Percentiles rank a stretch among this genome's conserved stretches.
These are phyloP conservation scores for Solenopsis invicta DNA, from an alignment of 1,140 invertebrate species.

Conservation along the genomic window DNA sequence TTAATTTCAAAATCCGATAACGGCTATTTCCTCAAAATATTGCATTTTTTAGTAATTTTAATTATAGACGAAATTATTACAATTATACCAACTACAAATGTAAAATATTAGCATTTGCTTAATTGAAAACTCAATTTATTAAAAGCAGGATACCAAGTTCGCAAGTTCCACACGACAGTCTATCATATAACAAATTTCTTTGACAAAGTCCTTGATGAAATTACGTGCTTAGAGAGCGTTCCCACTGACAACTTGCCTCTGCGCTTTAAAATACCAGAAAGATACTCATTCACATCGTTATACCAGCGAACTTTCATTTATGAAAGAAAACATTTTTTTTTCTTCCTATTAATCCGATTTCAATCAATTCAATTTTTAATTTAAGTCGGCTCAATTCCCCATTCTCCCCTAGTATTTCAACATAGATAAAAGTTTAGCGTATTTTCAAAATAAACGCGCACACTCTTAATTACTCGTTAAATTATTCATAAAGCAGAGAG, in stretches of 20 bases:
- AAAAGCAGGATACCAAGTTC: not conserved
- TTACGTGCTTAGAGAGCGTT: not conserved
- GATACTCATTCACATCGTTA: not conserved
- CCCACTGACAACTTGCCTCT: not conserved
- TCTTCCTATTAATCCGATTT: not conserved
- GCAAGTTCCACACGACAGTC: conserved; percentile 1
- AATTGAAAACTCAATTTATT: conserved; percentile 1
- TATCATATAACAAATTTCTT: conserved; percentile 46
- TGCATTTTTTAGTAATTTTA: not conserved
- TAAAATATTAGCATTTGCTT: conserved; percentile 7
- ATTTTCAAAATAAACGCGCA: not conserved
- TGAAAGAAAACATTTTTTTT: not conserved
- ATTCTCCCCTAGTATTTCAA: not conserved
- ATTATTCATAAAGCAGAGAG: conserved; percentile 7
- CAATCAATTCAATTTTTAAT: conserved; percentile 12
- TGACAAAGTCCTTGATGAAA: conserved; percentile 24
- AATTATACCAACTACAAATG: not conserved
- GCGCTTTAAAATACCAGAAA: conserved; percentile 2
- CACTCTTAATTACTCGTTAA: conserved; percentile 14
- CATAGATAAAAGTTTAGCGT: not conserved
- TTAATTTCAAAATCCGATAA: not conserved
- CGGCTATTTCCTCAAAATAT: not conserved
- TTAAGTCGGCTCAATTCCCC: not conserved
- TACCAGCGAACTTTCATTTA: not conserved
- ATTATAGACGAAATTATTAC: not conserved